These are phyloP conservation scores for Anas acuta DNA, from an alignment of 2,797 vertebrate species.

Conservation along the genomic window DNA sequence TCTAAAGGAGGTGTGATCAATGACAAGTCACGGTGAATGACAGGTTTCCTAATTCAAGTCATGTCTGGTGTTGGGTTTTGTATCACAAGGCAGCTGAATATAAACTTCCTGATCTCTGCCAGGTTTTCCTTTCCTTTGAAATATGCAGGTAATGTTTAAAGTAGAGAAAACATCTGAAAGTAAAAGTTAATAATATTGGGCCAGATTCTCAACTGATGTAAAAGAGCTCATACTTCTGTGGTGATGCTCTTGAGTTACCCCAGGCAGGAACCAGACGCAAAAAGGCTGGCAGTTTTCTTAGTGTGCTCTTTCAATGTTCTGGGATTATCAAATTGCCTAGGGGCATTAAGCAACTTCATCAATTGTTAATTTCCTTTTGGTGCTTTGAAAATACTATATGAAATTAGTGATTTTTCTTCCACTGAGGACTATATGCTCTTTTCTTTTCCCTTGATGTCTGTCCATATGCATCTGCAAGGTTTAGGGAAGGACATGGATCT, in stretches of 20 bases:
- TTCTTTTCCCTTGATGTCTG: background rate
- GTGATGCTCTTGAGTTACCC: background rate
- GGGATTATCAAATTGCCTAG: background rate
- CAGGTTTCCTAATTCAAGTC: background rate
- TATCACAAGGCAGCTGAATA: background rate
- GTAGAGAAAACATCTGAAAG: background rate
- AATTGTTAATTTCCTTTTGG: background rate
- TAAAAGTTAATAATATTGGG: background rate
- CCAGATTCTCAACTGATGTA: background rate
- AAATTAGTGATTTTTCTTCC: background rate
- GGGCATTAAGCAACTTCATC: background rate
- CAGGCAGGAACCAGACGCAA: background rate
- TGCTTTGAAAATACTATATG: background rate
- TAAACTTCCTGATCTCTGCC: background rate
- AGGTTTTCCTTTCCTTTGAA: background rate
- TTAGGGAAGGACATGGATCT: background rate
- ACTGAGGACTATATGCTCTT: background rate
- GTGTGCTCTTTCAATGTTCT: background rate
- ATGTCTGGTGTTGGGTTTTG: background rate
- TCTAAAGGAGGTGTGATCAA: background rate
- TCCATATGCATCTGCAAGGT: background rate
- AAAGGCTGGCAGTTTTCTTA: background rate
- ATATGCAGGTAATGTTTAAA: background rate
- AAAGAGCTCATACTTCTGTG: background rate
- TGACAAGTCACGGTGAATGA: background rate